These are phyloP conservation scores for Oceanites oceanicus DNA, from an alignment of 2,113 vertebrate genomes.

Conservation along the genomic window DNA sequence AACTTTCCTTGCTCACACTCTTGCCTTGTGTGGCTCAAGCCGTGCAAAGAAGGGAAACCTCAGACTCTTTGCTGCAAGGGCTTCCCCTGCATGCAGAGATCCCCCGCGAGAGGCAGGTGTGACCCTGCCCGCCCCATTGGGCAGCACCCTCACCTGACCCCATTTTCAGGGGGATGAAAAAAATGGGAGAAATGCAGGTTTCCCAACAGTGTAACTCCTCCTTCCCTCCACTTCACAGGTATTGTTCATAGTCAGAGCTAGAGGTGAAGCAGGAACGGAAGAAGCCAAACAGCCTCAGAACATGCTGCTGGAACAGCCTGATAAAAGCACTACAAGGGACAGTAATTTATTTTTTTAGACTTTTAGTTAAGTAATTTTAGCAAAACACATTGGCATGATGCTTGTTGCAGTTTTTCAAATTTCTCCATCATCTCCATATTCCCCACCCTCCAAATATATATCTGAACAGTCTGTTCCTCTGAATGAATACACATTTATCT, in stretches of 20 bases:
- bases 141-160: neutral
- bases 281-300: neutral
- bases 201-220: neutral
- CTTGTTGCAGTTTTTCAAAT: neutral
- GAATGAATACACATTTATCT: neutral
- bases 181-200: neutral
- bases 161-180: neutral
- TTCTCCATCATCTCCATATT: neutral
- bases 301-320: neutral
- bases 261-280: neutral
- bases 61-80: neutral
- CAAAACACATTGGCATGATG: neutral
- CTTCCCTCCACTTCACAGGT: neutral
- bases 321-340: neutral
- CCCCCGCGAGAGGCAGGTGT: neutral
- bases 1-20: neutral
- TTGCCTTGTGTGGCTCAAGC: neutral
- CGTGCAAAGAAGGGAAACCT: neutral
- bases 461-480: neutral
- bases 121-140: neutral
- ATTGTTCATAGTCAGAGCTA: neutral
- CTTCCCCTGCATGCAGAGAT: neutral
- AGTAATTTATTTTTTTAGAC: neutral
- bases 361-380: neutral
- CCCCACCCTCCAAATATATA: neutral